phyloP scores from a whole-genome alignment of 2,797 vertebrate species.

The Bradypodion ventrale region DNA sequence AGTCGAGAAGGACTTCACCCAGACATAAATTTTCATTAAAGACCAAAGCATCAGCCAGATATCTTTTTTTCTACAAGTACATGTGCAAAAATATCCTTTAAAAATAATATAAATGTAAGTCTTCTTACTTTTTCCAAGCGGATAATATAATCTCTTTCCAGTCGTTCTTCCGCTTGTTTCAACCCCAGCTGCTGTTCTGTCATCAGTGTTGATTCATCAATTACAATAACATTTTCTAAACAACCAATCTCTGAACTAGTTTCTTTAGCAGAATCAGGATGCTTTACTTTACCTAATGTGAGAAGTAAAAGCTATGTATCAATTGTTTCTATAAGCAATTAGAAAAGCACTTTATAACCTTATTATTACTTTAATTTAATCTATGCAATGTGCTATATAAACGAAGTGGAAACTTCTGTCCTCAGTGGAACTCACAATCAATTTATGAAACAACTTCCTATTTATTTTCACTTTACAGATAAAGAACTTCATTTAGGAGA shows the following conservation, averaged over 20 bases:
- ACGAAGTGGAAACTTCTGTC: not conserved
- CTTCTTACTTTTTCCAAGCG: conserved; percentile 88
- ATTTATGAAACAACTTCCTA: not conserved
- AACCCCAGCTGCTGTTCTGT: conserved; percentile 94
- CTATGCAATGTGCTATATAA: not conserved
- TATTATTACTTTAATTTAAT: not conserved
- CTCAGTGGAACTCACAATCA: not conserved
- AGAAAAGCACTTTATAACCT: not conserved
- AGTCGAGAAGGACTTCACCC: not conserved
- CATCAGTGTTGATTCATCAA: conserved; percentile 82
- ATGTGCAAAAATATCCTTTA: not conserved
- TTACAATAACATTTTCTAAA: conserved; percentile 73
- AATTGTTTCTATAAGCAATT: not conserved
- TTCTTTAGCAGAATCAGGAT: conserved; percentile 75
- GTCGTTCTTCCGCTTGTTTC: conserved; percentile 95
- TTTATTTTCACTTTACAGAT: conserved; percentile 1
- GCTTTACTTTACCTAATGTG: conserved; percentile 75
- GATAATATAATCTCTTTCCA: conserved; percentile 95
- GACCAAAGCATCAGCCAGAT: not conserved
- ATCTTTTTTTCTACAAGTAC: not conserved
- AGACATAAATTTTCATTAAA: not conserved
- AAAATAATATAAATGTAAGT: conserved; percentile 50
- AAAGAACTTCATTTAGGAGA: not conserved
- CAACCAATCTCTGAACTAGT: conserved; percentile 73
- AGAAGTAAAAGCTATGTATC: conserved; percentile 49